A percentile compares a stretch with the other conserved stretches of the same genome.
phyloP scores from a whole-genome alignment of 1,140 invertebrate species.

The Augochlora pura region DNA sequence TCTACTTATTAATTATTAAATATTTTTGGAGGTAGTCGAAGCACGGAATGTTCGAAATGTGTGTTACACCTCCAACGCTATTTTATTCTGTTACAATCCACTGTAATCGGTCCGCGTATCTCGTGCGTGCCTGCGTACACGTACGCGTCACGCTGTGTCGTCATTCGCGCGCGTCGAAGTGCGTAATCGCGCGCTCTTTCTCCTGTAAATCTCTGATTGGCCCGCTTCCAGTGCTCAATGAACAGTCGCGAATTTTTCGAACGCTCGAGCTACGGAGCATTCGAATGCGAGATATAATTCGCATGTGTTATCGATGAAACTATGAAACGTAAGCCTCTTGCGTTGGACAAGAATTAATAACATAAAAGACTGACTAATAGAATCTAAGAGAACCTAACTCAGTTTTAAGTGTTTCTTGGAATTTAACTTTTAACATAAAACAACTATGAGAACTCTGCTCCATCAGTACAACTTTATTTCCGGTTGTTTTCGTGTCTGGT shows the following conservation, averaged over 20 bases:
- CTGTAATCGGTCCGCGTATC: constrained; percentile 31
- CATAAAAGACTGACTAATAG: no score
- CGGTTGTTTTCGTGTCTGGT: no score
- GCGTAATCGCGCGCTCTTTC: constrained; percentile 52
- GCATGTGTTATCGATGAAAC: no score
- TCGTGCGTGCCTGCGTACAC: constrained; percentile 31
- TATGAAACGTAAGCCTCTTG: no score
- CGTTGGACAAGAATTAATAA: no score
- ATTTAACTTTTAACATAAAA: not conserved
- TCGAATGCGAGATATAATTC: no score
- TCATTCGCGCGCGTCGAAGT: constrained; percentile 37
- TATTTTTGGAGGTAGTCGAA: no score
- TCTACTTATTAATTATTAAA: no score
- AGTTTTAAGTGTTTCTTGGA: constrained; percentile 13
- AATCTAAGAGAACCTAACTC: no score
- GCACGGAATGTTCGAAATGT: no score
- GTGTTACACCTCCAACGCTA: not conserved
- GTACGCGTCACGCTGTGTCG: constrained; percentile 50
- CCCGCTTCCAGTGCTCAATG: constrained; percentile 62
- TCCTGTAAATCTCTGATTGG: constrained; percentile 61
- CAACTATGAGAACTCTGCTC: no score
- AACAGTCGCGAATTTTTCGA: constrained; percentile 41
- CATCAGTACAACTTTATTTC: no score
- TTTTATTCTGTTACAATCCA: constrained; percentile 49
- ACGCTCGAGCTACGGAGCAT: not conserved